Evolutionary conservation across 2,888 invertebrate genomes (phyloP), one percentile per base, ranked within the genome.

Genomic region (Netelia inedita): DNA sequence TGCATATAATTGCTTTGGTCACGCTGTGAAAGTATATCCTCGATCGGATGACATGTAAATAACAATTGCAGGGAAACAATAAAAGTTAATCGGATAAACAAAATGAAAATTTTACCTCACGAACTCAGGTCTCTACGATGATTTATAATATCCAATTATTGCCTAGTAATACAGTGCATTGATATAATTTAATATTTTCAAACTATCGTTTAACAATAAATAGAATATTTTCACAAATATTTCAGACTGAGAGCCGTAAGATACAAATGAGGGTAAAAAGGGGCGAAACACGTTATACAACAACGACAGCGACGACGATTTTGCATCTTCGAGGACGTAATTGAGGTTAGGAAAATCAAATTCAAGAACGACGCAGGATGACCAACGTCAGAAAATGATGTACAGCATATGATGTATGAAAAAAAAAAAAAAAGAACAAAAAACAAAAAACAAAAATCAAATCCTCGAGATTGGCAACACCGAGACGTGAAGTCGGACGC

Each of bases 401-500:
- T 55, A 57, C 75, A 75, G 55, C 75, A 35, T 35, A 35, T 35
- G 9, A 19, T 43, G 53, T 41, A 72, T 53, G 46, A 43, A n/a
- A 28, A 66, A 35, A 68, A 14, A 19, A 14, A 41, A 61, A 75
- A 61, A 68, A 10, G 57, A 1, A n/a, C n/a, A 35, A 59, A 75
- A 68, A 68, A 9, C 50, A 1, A 16, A 21, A 41, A 28, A 16
- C 50, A 28, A 55, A 66, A 57, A 68, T 28, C 66, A 28, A 59
- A 10, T 28, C 65, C 66, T 43, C 43, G 2, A 23, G 11, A 35
- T 21, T 68, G 83, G 74, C 55, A 75, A n/a, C 79, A 79, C 69
- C 79, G 83, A 41, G 74, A 35, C 14, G 71, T 69, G 63, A 83
- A 83, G 68, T 73, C 28, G 53, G 61, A 16, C 79, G 55, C 55